These are phyloP conservation scores for Catharus ustulatus DNA, from an alignment of 2,797 vertebrate species.

Conservation along the genomic window DNA sequence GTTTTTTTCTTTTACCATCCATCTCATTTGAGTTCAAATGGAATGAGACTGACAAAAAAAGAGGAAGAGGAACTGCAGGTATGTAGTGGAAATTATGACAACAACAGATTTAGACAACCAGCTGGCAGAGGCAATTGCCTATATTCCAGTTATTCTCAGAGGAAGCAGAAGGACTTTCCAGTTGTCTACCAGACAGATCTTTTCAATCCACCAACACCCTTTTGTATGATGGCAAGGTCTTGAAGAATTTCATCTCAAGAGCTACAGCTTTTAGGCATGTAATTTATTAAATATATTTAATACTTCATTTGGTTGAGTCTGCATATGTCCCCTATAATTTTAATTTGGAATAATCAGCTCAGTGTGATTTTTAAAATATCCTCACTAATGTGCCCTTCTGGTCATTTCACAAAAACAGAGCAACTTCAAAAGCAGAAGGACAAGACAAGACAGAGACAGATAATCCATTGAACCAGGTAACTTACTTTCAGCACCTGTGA, in stretches of 20 bases:
- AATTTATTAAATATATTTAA: not conserved
- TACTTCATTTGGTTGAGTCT: not conserved
- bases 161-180: not conserved
- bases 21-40: not conserved
- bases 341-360: not conserved
- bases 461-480: not conserved
- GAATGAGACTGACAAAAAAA: not conserved
- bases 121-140: not conserved
- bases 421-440: not conserved
- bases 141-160: not conserved
- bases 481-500: conserved; percentile 83
- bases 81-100: not conserved
- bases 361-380: not conserved
- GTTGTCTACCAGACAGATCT: not conserved
- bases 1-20: not conserved
- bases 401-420: not conserved
- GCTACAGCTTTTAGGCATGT: not conserved
- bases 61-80: not conserved
- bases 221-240: not conserved
- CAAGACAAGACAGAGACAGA: not conserved
- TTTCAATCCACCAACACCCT: not conserved
- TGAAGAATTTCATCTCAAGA: not conserved
- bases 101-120: not conserved
- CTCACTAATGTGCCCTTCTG: not conserved
- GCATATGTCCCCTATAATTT: not conserved